These are phyloP conservation scores for Aplodontia rufa DNA, from an alignment of 2,113 vertebrate genomes.

Conservation along the genomic window DNA sequence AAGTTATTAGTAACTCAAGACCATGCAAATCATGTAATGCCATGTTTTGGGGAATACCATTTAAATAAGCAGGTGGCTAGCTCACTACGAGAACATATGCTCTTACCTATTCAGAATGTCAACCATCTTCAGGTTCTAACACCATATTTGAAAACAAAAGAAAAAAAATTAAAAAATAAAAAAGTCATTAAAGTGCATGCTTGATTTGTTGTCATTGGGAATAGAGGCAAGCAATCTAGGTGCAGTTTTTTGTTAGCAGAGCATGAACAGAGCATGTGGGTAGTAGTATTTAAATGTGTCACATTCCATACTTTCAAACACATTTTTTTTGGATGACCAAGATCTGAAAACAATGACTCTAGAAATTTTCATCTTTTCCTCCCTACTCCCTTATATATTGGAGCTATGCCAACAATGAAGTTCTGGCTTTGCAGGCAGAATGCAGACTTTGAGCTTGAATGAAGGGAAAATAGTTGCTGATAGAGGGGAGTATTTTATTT, in stretches of 20 bases:
- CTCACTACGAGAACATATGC: background rate
- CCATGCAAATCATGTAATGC: too few relatives aligned
- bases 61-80: background rate
- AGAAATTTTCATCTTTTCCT: background rate
- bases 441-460: background rate
- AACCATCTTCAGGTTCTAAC: background rate
- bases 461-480: background rate
- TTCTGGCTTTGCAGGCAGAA: background rate
- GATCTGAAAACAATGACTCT: background rate
- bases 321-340: background rate
- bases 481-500: background rate
- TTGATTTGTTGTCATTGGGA: background rate
- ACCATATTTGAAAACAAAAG: background rate
- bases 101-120: background rate
- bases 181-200: accelerated
- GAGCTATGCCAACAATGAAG: background rate
- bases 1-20: background rate
- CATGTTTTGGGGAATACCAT: background rate
- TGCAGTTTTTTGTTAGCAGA: background rate
- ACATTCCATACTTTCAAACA: background rate
- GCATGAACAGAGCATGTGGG: background rate
- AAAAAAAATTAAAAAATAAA: background rate
- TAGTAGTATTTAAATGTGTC: background rate
- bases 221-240: background rate
- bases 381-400: background rate